Evolutionary conservation across 2,797 vertebrate genomes (phyloP), one percentile per base, ranked within the genome.

Genomic region (Microctenopoma lineatum): DNA sequence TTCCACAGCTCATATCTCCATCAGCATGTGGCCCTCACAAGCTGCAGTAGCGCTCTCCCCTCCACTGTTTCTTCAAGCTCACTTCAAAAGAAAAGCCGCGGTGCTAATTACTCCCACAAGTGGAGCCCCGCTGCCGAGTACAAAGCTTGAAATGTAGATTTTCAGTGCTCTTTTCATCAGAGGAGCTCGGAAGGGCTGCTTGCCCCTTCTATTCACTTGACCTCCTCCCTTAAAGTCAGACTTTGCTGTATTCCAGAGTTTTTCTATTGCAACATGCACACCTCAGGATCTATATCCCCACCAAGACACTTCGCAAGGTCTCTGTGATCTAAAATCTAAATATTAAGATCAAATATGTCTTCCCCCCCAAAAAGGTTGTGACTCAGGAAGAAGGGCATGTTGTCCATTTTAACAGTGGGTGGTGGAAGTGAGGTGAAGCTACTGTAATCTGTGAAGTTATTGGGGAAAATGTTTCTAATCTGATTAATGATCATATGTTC

Each of bases 61-160:
- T 59, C 18, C 7, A 36, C 72, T 21, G 34, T 62, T 73, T 75
- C 81, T 66, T 73, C 47, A 21, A 80, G 59, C 56, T 78, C 51
- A 58, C 80, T 72, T 83, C 78, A 75, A 84, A 84, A 77, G 72
- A 44, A 59, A 64, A 71, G 55, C 66, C 0, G 53, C 21, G 0
- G 53, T 2, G 58, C 66, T 84, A 84, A 87, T 83, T 81, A 81
- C 73, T 80, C 77, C 82, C 77, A 65, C 66, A 59, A 87, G 80
- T 72, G 79, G 57, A 79, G 59, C 70, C 66, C 39, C 14, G 21
- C 76, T 60, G 76, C 51, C 42, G 42, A 84, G 73, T 62, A 82
- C 64, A 78, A 84, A 76, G 81, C 50, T 18, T 4, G 69, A 51
- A 63, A 57, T 53, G 18, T 15, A 61, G 72, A 80, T 82, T 61